A percentile compares a stretch with the other conserved stretches of the same genome.
Evolutionary conservation across 2,888 invertebrate species (phyloP).

Genomic region (Drosophila pseudotalamancana): DNA sequence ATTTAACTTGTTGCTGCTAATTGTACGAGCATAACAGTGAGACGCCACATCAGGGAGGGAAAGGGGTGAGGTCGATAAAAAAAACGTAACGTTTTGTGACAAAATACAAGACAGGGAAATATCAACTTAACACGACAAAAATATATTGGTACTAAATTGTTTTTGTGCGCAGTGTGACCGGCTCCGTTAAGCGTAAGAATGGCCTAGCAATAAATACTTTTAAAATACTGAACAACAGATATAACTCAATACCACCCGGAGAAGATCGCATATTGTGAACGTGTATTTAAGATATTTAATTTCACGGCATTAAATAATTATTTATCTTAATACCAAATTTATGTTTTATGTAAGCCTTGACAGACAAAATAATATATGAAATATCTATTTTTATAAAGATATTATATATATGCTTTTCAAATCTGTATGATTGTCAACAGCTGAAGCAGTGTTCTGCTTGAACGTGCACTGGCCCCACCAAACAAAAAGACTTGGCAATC

Average conservation of each 20-base stretch:
- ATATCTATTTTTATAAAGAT: too few relatives aligned
- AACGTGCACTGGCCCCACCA: conserved; percentile 16
- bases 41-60: neutral
- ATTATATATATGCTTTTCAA: too few relatives aligned
- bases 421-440: neutral
- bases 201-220: neutral
- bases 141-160: conserved; percentile 51
- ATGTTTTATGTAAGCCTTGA: too few relatives aligned
- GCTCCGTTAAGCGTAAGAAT: conserved; percentile 2
- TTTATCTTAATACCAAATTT: too few relatives aligned
- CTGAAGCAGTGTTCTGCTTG: neutral
- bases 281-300: too few relatives aligned
- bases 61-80: conserved; percentile 20
- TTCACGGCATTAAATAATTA: too few relatives aligned
- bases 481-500: neutral
- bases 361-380: too few relatives aligned
- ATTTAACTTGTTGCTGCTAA: conserved; percentile 33
- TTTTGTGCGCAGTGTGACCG: conserved; percentile 42
- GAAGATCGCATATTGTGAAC: conserved; percentile 3
- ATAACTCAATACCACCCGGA: neutral
- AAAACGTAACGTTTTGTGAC: conserved; percentile 38
- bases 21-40: neutral
- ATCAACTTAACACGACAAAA: conserved; percentile 49
- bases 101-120: conserved; percentile 23
- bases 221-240: conserved; percentile 30